Percentiles rank a stretch among this genome's conserved stretches.
Evolutionary conservation across 1,140 invertebrate species (phyloP).

Genomic region (Drosophila chauvacae): DNA sequence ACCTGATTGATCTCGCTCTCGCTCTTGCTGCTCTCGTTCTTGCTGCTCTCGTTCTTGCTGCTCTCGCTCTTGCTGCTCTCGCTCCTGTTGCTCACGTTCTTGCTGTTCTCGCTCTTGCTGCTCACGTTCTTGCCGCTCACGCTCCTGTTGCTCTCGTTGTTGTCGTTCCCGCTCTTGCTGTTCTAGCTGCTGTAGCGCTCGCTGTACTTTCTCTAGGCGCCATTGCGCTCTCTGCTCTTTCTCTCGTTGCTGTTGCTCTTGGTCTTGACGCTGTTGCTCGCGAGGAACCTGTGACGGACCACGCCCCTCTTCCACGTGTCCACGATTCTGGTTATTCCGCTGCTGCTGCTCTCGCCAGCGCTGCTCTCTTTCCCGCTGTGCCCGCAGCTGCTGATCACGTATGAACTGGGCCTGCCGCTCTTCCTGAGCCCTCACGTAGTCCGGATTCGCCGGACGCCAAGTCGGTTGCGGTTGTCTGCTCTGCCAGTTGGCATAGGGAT

Average conservation of each 20-base stretch:
- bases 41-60: not conserved
- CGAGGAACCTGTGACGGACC: not conserved
- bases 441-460: slow-evolving; percentile 10
- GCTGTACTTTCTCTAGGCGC: not conserved
- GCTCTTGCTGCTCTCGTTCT: slow-evolving; percentile 23
- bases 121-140: not conserved
- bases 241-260: slow-evolving; percentile 18
- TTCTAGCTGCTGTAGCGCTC: slow-evolving; percentile 11
- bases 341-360: slow-evolving; percentile 21
- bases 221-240: slow-evolving; percentile 9
- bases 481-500: slow-evolving; percentile 32
- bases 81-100: not conserved
- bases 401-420: slow-evolving; percentile 16
- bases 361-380: slow-evolving; percentile 15
- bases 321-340: not conserved
- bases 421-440: slow-evolving; percentile 17
- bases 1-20: slow-evolving; percentile 21
- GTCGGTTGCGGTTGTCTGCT: slow-evolving; percentile 3
- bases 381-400: slow-evolving; percentile 17
- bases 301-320: no score
- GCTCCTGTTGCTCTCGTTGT: not conserved
- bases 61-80: not conserved
- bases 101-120: not conserved
- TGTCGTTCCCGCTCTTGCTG: not conserved
- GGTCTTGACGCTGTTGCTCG: not conserved